phyloP scores from a whole-genome alignment of 2,113 vertebrate species.

The Paradisaea rubra region DNA sequence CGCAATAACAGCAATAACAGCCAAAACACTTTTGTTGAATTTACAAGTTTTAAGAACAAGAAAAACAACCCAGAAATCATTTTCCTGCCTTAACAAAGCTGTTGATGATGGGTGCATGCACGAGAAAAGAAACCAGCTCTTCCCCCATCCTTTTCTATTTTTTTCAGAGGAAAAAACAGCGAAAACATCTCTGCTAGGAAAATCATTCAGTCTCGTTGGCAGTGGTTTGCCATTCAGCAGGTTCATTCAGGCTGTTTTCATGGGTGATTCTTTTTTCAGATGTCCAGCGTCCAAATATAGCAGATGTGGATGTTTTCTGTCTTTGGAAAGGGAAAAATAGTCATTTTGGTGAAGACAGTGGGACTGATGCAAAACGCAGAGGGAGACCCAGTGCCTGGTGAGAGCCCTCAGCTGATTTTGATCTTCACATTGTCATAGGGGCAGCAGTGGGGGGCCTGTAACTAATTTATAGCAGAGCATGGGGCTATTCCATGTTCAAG shows the following conservation, averaged over 20 bases:
- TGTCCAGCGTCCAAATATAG: conserved; percentile 16
- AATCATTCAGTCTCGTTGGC: not conserved
- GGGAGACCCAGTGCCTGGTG: not conserved
- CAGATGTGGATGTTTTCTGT: not conserved
- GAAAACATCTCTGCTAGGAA: not conserved
- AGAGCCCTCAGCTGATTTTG: not conserved
- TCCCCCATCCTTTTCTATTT: not conserved
- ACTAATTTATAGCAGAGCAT: not conserved
- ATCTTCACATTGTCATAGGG: not conserved
- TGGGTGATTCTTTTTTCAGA: conserved; percentile 31
- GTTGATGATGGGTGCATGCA: not conserved
- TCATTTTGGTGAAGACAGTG: not conserved
- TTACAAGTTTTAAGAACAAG: not conserved
- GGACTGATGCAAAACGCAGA: not conserved
- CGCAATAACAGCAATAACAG: not conserved
- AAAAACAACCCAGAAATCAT: not conserved
- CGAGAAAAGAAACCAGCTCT: not conserved
- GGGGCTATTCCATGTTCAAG: not conserved
- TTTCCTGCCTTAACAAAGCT: not conserved
- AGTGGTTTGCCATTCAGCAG: not conserved
- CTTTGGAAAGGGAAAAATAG: not conserved
- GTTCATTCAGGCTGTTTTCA: not conserved
- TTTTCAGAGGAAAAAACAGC: not conserved
- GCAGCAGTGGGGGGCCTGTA: not conserved
- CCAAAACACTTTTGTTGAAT: not conserved